These are phyloP conservation scores for Rousettus madagascariensis DNA, from an alignment of 2,797 vertebrate species.

Conservation along the genomic window DNA sequence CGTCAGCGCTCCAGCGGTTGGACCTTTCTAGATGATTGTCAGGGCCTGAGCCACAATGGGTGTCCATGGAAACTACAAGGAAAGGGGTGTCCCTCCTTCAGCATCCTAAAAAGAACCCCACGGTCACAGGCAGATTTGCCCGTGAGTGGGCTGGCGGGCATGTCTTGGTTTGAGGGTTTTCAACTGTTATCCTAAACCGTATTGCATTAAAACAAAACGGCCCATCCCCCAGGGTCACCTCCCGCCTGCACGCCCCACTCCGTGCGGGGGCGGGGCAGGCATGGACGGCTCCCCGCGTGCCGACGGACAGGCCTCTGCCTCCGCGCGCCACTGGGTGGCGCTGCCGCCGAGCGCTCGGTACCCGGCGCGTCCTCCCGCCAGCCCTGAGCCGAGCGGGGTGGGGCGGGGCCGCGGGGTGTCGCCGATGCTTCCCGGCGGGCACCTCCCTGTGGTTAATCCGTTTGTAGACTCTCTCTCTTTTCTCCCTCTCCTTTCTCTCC, in stretches of 20 bases:
- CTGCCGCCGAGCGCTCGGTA: slow-evolving; percentile 43
- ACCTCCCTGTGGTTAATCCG: slow-evolving; percentile 68
- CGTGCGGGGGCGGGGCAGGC: not conserved
- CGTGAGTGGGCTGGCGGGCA: fast-evolving
- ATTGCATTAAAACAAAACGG: not conserved
- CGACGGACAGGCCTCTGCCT: not conserved
- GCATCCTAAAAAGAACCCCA: not conserved
- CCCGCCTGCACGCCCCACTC: not conserved
- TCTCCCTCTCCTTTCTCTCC: slow-evolving; percentile 76
- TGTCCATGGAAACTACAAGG: not conserved
- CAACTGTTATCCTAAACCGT: not conserved
- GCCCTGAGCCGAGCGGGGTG: not conserved
- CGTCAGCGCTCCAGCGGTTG: not conserved
- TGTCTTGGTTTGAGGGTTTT: not conserved
- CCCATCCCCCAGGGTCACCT: not conserved
- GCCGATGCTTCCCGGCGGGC: not conserved
- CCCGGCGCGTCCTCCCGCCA: not conserved
- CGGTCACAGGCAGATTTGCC: not conserved
- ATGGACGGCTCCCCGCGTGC: fast-evolving
- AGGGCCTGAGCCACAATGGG: not conserved
- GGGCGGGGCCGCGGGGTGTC: not conserved
- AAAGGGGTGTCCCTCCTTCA: not conserved
- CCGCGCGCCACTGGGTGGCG: slow-evolving; percentile 79
- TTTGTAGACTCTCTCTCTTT: slow-evolving; percentile 83
- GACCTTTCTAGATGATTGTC: not conserved